phyloP scores from a whole-genome alignment of 1,140 invertebrate species.

The Tyrophagus putrescentiae region DNA sequence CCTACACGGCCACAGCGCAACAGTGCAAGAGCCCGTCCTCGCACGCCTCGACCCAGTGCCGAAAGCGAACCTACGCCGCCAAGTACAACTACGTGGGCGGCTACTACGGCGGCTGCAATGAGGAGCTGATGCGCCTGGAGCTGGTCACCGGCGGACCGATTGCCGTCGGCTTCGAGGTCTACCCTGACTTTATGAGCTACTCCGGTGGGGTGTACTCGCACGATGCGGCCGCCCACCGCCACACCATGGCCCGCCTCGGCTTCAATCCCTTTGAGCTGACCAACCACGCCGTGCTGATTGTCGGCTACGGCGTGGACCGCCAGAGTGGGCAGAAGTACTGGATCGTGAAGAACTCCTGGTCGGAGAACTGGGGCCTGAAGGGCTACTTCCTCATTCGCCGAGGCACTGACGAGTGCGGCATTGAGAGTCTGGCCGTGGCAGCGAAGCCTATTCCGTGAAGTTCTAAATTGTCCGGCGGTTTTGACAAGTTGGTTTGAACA shows the following conservation, averaged over 20 bases:
- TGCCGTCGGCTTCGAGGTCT: conserved; percentile 40
- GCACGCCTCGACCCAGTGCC: conserved; percentile 24
- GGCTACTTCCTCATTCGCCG: conserved; percentile 35
- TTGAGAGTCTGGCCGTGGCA: conserved; percentile 31
- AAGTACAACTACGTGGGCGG: conserved; percentile 39
- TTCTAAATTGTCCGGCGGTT: too few relatives aligned
- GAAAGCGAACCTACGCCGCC: conserved; percentile 35
- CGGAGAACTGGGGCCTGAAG: conserved; percentile 35
- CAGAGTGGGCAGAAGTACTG: conserved; percentile 49
- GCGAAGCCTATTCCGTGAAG: conserved; percentile 28
- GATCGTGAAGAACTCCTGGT: conserved; percentile 87
- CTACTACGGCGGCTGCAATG: conserved; percentile 40
- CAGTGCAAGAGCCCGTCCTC: conserved; percentile 20
- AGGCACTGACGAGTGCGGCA: conserved; percentile 36
- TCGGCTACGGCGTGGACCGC: conserved; percentile 39
- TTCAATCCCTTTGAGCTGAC: conserved; percentile 34
- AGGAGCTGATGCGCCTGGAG: conserved; percentile 38
- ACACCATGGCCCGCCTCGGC: conserved; percentile 29
- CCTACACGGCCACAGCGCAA: conserved; percentile 36
- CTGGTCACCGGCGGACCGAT: conserved; percentile 41
- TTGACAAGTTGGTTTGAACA: too few relatives aligned
- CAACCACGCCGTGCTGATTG: conserved; percentile 40
- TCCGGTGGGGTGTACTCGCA: conserved; percentile 36
- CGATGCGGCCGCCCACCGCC: conserved; percentile 27
- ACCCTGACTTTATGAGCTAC: conserved; percentile 36